Conservation (phyloP, 2,888 invertebrate species). For the Diabrotica balteata region DNA sequence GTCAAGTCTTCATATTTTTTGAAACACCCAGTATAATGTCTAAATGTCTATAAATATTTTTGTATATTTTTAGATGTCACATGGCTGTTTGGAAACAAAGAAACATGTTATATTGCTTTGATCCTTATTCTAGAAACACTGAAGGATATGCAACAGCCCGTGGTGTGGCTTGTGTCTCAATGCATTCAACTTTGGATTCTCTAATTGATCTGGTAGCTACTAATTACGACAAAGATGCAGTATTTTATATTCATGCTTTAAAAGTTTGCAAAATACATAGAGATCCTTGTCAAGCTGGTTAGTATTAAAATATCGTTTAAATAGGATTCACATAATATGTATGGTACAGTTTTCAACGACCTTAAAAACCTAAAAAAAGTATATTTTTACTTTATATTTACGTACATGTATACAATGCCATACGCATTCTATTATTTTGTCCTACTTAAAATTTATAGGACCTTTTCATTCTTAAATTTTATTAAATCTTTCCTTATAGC, state of each 20-base stretch:
- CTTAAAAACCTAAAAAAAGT: no score
- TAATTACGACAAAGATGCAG: conserved; percentile 62
- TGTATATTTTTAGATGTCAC: conserved; percentile 55
- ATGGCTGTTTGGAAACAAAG: conserved; percentile 70
- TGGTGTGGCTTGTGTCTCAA: conserved; percentile 68
- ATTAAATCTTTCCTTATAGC: no score
- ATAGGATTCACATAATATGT: no score
- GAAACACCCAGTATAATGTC: no score
- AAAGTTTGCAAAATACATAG: conserved; percentile 65
- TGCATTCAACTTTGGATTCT: conserved; percentile 68
- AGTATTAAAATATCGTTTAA: not conserved
- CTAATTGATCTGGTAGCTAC: conserved; percentile 63
- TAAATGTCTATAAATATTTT: not conserved
- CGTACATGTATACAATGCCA: no score
- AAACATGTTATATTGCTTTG: conserved; percentile 70
- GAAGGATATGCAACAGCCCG: conserved; percentile 65
- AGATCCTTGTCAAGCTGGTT: conserved; percentile 50
- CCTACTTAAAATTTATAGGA: no score
- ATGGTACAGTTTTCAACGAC: no score
- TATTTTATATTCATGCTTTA: conserved; percentile 69
- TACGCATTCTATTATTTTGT: no score
- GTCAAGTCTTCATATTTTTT: no score
- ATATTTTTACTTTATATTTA: no score
- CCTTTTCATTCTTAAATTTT: no score
- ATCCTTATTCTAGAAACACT: conserved; percentile 69